Conservation (phyloP, 2,888 invertebrate species). For the Chaitophorus viminalis region DNA sequence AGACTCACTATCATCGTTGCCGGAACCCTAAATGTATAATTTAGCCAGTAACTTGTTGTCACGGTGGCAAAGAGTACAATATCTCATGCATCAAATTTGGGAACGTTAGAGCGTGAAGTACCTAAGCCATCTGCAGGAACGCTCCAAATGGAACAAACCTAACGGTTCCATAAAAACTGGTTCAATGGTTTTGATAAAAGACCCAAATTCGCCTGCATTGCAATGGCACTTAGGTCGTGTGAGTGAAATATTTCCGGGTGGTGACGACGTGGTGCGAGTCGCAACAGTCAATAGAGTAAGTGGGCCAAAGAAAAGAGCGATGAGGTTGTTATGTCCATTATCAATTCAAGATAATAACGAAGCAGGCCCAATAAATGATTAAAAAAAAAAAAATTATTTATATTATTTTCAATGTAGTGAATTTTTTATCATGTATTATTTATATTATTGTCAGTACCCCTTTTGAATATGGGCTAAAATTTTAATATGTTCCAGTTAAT, state of each 20-base stretch:
- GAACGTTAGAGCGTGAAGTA: not conserved
- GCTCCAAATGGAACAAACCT: not conserved
- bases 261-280: not conserved
- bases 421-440: no score
- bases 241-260: not conserved
- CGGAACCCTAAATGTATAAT: not conserved
- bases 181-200: not conserved
- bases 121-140: not conserved
- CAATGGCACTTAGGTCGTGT: not conserved
- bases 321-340: not conserved
- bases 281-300: not conserved
- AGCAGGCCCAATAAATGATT: no score
- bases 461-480: no score
- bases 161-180: not conserved
- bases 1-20: not conserved
- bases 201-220: not conserved
- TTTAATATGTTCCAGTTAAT: no score
- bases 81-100: slow-evolving; percentile 10
- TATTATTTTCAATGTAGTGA: no score
- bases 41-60: not conserved
- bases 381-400: no score
- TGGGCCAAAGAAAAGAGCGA: not conserved
- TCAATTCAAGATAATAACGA: not conserved
- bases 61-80: slow-evolving; percentile 23
- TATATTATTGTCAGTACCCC: no score